Evolutionary conservation across 2,797 vertebrate species (phyloP), one percentile per base, ranked within the genome.

Genomic region (Sebastes variabilis): DNA sequence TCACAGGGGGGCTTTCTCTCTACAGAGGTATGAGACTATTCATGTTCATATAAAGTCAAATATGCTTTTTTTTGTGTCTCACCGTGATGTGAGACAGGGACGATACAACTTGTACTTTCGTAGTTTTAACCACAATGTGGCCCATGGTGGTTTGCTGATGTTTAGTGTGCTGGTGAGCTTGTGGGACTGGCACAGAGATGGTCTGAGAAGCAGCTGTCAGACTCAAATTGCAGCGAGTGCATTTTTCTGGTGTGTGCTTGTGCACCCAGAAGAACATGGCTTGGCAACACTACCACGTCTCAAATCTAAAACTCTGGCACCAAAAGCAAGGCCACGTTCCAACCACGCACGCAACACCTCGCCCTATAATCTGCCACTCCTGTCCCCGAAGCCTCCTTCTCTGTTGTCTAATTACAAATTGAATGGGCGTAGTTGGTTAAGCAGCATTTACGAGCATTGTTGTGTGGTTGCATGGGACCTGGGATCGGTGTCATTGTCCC

Each of bases 201-300:
- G 58, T 30, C 13, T 8, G 4, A 29, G 36, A 24, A 32, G 62
- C 60, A 81, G 66, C 69, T 77, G 68, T 67, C 14, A 56, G 60
- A 29, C 46, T 72, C 38, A 59, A 11, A 30, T 56, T 49, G 49
- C 36, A 61, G 73, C 4, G 2, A 16, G 1, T 27, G 16, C 46
- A 22, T 25, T 56, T 34, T 34, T 24, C 16, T 46, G n/a, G 14
- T 24, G 36, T 42, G 29, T 34, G 36, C 67, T 42, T 14, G 4
- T 46, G 52, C 3, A 7, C 49, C 38, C 36, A 13, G 3, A 9
- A 38, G 4, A 9, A 38, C 7, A 49, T 8, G 42, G 29, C 29
- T 24, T 46, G 22, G 4, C 14, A 46, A 7, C n/a, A 9, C 25
- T 14, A 20, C 2, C 55, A 12, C 32, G 2, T 36, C 29, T 54